Base-by-base conservation (phyloP, 2,113 vertebrate genomes). In the Anthoscopus minutus region DNA sequence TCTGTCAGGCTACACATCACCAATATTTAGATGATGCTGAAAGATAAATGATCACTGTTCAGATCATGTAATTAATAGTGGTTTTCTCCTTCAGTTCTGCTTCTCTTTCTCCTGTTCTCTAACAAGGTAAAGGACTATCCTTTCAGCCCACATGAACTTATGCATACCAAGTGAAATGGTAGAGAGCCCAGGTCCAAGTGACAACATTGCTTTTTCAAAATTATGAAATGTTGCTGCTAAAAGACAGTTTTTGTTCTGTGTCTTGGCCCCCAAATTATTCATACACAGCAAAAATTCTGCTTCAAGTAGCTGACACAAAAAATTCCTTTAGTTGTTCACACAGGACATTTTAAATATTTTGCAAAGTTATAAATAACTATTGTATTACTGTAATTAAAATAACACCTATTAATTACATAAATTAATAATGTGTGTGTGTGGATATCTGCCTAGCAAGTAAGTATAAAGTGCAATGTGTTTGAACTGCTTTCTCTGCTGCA, bases 351-450 rank as follows among this genome's bases (percentile, higher is more conserved):
- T 66, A 80, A 92, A 78, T 66, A 71, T 35, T 73, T 73, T 40
- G 31, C 40, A 84, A 70, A 22, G 7, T 23, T 94, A 94, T 93
- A 95, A 92, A 81, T 20, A 87, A 62, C 4, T 61, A 19, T 6
- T 57, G 61, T n/a, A 80, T 85, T 62, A 37, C 30, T 94, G 93
- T 88, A 90, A 94, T 93, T 97, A 82, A 88, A 93, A 44, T 67
- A 88, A 76, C 47, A 53, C 27, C 74, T 91, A 93, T 82, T 44
- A 81, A 80, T 93, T 94, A 86, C 13, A 85, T 67, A 77, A 84
- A 94, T 89, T 84, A 86, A 58, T 44, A 81, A 51, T 11, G 12
- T 16, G 48, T 40, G 24, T 14, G 23, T 66, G 35, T 47, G 71
- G 61, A 77, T 57, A 19, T 45, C 24, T 79, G 40, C 10, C 45